Conservation (phyloP, 1,140 invertebrate genomes). For the Neodiprion fabricii region DNA sequence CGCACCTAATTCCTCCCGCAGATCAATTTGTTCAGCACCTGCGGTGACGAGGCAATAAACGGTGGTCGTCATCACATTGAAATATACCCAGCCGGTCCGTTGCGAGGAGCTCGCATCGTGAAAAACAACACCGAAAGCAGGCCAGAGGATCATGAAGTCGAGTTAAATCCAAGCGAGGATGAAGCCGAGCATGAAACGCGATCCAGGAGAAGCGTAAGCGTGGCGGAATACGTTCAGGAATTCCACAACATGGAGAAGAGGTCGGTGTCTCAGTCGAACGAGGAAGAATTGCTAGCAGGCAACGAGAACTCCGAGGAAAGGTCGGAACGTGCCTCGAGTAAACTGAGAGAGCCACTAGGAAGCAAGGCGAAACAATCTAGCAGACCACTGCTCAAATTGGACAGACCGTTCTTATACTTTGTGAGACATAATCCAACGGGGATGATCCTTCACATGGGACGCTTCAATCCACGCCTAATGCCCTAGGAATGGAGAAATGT, state of each 20-base stretch:
- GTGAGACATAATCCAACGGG: conserved; percentile 87
- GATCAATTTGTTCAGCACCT: conserved; percentile 78
- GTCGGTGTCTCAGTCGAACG: conserved; percentile 20
- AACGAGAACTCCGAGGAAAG: conserved; percentile 9
- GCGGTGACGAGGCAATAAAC: conserved; percentile 72
- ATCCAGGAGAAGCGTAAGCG: conserved; percentile 35
- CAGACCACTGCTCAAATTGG: conserved; percentile 76
- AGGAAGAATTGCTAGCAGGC: conserved; percentile 9
- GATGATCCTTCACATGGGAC: conserved; percentile 83
- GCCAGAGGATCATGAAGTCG: conserved; percentile 8
- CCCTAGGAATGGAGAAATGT: conserved; percentile 56
- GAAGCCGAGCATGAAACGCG: conserved; percentile 29
- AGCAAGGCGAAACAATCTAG: conserved; percentile 74
- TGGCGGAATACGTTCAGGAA: conserved; percentile 51
- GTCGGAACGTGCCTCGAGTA: conserved; percentile 25
- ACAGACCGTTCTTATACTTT: conserved; percentile 85
- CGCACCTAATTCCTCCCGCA: conserved; percentile 30
- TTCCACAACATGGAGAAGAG: too few species aligned
- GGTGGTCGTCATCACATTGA: conserved; percentile 78
- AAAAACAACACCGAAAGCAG: neutral
- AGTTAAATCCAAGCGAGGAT: conserved; percentile 16
- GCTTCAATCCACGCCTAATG: conserved; percentile 82
- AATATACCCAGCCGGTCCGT: conserved; percentile 75
- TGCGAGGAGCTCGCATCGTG: conserved; percentile 45
- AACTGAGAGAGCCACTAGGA: conserved; percentile 43